Evolutionary conservation across 2,888 invertebrate species (phyloP), one percentile per base, ranked within the genome.

Genomic region (Eupithecia vulgata): DNA sequence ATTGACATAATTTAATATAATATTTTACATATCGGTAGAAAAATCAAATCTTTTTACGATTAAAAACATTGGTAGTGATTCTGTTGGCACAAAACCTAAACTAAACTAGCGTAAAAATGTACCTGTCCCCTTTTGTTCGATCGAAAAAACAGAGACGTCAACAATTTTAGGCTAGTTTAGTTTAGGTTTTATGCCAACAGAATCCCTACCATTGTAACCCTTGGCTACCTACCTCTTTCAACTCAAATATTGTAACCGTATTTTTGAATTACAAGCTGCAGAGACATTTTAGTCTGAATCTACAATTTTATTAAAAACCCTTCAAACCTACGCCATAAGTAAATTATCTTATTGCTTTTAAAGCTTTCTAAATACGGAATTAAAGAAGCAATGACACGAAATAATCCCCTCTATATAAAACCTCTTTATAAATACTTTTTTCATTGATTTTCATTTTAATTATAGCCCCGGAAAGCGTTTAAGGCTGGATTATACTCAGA

Each of bases 11-110:
- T 30, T 30, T 30, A 59, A 15, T 30, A 15, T 15, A 30, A 15
- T 59, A 30, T 30, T 59, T 30, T 6, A 30, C 0, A 59, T 6
- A 34, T n/a, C 57, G 65, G 70, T 71, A 61, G 61, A 59, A 35
- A 71, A 67, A 67, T 59, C 59, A 45, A 48, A 52, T 21, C 7
- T 21, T 15, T 21, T 10, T 10, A 21, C 4, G 8, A 52, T 52
- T 48, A 8, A 52, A 10, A 52, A 52, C 1, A 52, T 52, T 52
- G n/a, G n/a, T n/a, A n/a, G n/a, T n/a, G n/a, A n/a, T n/a, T n/a
- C n/a, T n/a, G n/a, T n/a, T n/a, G n/a, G n/a, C n/a, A n/a, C n/a
- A n/a, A n/a, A n/a, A n/a, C n/a, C n/a, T n/a, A n/a, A n/a, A n/a
- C n/a, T n/a, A n/a, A n/a, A n/a, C n/a, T n/a, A n/a, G n/a, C n/a